Conservation (phyloP, 1,140 invertebrate species). For the Acromyrmex heyeri region DNA sequence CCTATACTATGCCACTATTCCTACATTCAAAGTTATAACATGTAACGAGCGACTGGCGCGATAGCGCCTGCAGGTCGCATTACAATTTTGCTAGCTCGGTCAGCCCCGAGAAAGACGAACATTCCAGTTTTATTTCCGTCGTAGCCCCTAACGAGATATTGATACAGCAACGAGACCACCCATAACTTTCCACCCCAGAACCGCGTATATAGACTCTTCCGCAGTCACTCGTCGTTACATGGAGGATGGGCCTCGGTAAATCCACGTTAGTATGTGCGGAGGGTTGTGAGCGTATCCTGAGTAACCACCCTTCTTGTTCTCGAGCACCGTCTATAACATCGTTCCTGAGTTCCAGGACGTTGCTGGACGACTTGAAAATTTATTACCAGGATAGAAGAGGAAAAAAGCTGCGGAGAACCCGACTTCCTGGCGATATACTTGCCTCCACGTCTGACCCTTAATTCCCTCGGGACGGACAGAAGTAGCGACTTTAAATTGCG, state of each 20-base stretch:
- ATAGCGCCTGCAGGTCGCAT: slow-evolving; percentile 4
- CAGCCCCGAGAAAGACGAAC: slow-evolving; percentile 37
- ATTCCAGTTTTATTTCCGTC: slow-evolving; percentile 70
- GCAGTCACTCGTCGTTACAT: slow-evolving; percentile 73
- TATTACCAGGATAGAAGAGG: slow-evolving; percentile 69
- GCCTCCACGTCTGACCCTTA: slow-evolving; percentile 48
- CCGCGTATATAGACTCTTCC: slow-evolving; percentile 68
- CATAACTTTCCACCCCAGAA: slow-evolving; percentile 63
- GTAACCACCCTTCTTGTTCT: slow-evolving; percentile 78
- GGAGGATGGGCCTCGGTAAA: slow-evolving; percentile 74
- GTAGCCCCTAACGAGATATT: slow-evolving; percentile 78
- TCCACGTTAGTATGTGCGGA: slow-evolving; percentile 78
- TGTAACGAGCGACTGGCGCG: not conserved
- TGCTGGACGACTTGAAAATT: slow-evolving; percentile 75
- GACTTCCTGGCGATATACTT: slow-evolving; percentile 56
- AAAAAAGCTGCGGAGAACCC: slow-evolving; percentile 60
- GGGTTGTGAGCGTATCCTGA: slow-evolving; percentile 72
- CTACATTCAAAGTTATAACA: not conserved
- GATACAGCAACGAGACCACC: slow-evolving; percentile 70
- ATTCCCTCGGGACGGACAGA: slow-evolving; percentile 44
- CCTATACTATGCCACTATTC: not conserved
- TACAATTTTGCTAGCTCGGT: slow-evolving; percentile 62
- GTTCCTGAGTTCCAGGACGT: slow-evolving; percentile 74
- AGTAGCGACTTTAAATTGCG: slow-evolving; percentile 59
- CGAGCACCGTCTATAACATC: slow-evolving; percentile 77